phyloP scores from a whole-genome alignment of 2,888 invertebrate species.

The Ferdinandea cuprea region DNA sequence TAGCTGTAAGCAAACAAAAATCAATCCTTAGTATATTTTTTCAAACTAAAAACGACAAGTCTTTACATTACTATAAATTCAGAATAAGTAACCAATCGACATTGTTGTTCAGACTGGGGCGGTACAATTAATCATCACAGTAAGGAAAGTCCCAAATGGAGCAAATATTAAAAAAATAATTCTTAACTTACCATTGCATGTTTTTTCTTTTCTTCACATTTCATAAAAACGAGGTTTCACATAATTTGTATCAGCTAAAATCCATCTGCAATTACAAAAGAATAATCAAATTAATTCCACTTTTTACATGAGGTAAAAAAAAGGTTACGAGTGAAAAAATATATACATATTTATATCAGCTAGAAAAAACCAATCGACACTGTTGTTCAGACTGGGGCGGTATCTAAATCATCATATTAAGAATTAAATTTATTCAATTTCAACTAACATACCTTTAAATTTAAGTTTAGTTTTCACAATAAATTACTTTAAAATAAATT shows the following conservation, averaged over 20 bases:
- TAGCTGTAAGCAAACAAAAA: conserved; percentile 2
- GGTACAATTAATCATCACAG: conserved; percentile 70
- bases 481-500: background rate
- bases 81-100: conserved; percentile 75
- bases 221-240: background rate
- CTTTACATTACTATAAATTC: conserved; percentile 30
- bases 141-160: background rate
- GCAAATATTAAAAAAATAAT: background rate
- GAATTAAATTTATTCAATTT: background rate
- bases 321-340: no score
- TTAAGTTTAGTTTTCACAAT: background rate
- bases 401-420: conserved; percentile 64
- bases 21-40: background rate
- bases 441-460: conserved; percentile 22
- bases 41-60: background rate
- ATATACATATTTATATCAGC: conserved; percentile 48
- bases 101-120: conserved; percentile 76
- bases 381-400: conserved; percentile 75
- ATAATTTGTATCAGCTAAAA: background rate
- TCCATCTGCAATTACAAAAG: conserved; percentile 21
- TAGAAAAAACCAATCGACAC: conserved; percentile 73
- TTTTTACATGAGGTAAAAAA: background rate
- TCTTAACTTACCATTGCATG: conserved; percentile 22
- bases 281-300: background rate
- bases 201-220: background rate